phyloP scores from a whole-genome alignment of 1,140 invertebrate species.

The Microplitis mediator region DNA sequence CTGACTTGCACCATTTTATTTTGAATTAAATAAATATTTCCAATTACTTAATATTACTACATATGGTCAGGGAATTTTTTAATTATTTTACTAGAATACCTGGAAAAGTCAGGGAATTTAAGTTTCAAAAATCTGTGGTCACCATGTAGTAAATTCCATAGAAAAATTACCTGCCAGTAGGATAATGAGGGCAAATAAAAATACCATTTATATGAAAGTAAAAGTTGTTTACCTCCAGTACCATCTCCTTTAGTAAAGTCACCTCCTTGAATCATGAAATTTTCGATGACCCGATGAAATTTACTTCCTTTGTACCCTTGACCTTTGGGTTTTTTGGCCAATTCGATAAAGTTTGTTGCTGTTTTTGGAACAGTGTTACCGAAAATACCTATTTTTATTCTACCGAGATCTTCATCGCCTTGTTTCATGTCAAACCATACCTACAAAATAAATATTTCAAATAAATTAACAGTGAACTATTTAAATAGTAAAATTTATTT shows the following conservation, averaged over 20 bases:
- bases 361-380: slow-evolving; percentile 97
- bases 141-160: no score
- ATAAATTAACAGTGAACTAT: slow-evolving; percentile 19
- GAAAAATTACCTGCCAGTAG: no score
- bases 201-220: neutral
- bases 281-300: slow-evolving; percentile 92
- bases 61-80: no score
- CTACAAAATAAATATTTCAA: slow-evolving; percentile 62
- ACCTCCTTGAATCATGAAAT: slow-evolving; percentile 96
- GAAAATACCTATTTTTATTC: slow-evolving; percentile 90
- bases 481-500: slow-evolving; percentile 28
- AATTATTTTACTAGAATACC: no score
- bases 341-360: slow-evolving; percentile 86
- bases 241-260: slow-evolving; percentile 93
- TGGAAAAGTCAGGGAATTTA: no score
- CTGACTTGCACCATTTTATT: no score
- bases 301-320: slow-evolving; percentile 88
- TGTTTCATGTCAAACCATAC: slow-evolving; percentile 94
- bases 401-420: slow-evolving; percentile 77
- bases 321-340: slow-evolving; percentile 78
- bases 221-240: slow-evolving; percentile 73
- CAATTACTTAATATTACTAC: no score
- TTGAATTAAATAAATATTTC: no score
- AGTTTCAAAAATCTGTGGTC: no score
- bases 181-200: neutral